Percentiles rank a stretch among this genome's conserved stretches.
These are phyloP conservation scores for Globia sparganii DNA, from an alignment of 2,888 invertebrate species.

Conservation along the genomic window DNA sequence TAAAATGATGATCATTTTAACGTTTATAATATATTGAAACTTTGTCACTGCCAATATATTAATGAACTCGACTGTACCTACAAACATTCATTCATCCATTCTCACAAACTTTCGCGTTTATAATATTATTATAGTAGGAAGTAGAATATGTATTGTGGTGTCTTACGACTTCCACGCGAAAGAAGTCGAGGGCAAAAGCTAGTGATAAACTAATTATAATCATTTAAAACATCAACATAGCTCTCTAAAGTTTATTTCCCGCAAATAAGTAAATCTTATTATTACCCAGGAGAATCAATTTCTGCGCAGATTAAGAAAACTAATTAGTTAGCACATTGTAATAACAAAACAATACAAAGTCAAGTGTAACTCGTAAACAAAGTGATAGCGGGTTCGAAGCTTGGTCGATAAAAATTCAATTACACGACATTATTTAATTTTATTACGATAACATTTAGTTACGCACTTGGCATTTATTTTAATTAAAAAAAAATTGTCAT, in stretches of 20 bases:
- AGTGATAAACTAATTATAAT: not conserved
- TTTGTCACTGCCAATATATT: too few relatives aligned
- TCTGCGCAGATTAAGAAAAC: slow-evolving; percentile 25
- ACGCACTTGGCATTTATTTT: slow-evolving; percentile 5
- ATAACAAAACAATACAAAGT: slow-evolving; percentile 49
- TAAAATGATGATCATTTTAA: too few relatives aligned
- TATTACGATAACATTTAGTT: slow-evolving; percentile 36
- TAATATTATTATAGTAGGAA: too few relatives aligned
- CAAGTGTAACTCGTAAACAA: slow-evolving; percentile 61
- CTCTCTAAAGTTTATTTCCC: not conserved
- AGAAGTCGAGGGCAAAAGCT: too few relatives aligned
- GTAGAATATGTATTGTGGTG: too few relatives aligned
- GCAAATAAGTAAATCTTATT: not conserved
- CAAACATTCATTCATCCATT: too few relatives aligned
- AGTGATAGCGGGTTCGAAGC: slow-evolving; percentile 61
- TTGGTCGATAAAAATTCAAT: slow-evolving; percentile 65
- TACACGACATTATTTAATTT: slow-evolving; percentile 54
- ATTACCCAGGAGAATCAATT: not conserved
- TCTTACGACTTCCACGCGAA: too few relatives aligned
- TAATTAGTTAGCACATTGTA: slow-evolving; percentile 36
- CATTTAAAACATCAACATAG: not conserved
- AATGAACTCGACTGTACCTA: too few relatives aligned
- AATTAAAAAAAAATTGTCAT: not conserved
- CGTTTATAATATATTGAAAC: too few relatives aligned
- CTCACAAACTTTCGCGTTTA: too few relatives aligned